These are phyloP conservation scores for Climacteris rufus DNA, from an alignment of 2,113 vertebrate genomes.

Conservation along the genomic window DNA sequence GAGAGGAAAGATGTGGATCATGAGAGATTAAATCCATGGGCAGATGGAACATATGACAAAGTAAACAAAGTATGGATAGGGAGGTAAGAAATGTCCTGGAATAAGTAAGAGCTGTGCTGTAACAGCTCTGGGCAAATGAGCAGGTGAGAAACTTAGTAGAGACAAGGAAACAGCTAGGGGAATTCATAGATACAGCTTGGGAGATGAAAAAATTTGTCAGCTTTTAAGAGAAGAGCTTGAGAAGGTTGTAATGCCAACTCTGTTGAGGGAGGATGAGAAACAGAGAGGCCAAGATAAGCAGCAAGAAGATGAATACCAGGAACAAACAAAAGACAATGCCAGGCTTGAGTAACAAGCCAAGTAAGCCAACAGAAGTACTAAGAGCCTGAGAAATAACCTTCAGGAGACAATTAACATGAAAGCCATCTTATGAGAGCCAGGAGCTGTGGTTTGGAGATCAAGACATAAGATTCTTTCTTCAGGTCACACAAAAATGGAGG, in stretches of 20 bases:
- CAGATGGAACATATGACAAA: neutral
- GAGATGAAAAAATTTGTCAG: neutral
- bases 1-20: neutral
- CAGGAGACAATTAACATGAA: conserved; percentile 14
- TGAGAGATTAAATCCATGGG: neutral
- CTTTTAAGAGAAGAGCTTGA: conserved; percentile 12
- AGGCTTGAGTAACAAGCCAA: neutral
- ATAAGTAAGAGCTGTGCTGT: neutral
- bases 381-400: conserved; percentile 19
- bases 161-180: neutral
- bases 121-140: neutral
- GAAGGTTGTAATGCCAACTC: neutral
- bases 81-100: neutral
- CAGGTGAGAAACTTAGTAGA: neutral
- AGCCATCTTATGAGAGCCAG: neutral
- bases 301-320: neutral
- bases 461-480: neutral
- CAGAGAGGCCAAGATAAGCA: conserved; percentile 25
- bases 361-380: neutral
- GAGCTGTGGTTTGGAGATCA: neutral
- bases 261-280: neutral
- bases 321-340: conserved; percentile 12
- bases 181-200: neutral
- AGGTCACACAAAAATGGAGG: neutral
- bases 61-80: neutral